These are phyloP conservation scores for Acanthochromis polyacanthus DNA, from an alignment of 2,113 vertebrate species.

Conservation along the genomic window DNA sequence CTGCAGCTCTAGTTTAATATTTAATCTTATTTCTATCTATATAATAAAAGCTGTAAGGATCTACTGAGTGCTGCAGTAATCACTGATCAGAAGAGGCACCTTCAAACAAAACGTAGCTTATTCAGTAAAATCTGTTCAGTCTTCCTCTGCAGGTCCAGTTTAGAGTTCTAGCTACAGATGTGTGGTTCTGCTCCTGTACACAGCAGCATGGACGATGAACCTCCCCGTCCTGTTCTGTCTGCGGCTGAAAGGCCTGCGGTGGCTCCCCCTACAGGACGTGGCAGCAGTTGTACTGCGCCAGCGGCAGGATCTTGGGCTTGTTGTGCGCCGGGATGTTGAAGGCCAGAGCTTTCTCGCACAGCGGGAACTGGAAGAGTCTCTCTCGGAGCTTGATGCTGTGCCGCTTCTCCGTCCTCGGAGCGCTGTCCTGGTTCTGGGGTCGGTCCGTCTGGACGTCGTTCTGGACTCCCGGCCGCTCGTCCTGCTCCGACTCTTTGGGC, in stretches of 20 bases:
- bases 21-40: conserved; percentile 14
- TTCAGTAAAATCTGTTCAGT: conserved; percentile 22
- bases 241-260: no score
- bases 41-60: conserved; percentile 23
- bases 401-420: conserved; percentile 80
- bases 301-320: conserved; percentile 89
- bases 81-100: conserved; percentile 55
- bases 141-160: background rate
- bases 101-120: conserved; percentile 64
- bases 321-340: conserved; percentile 86
- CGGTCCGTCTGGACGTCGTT: conserved; percentile 24
- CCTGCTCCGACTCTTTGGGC: background rate
- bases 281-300: conserved; percentile 94
- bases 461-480: conserved; percentile 6
- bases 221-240: no score
- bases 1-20: conserved; percentile 13
- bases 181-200: no score
- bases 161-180: no score
- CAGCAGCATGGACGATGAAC: no score
- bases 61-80: conserved; percentile 5
- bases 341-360: conserved; percentile 87
- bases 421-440: conserved; percentile 51
- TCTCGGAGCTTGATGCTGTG: conserved; percentile 86
- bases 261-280: conserved; percentile 79
- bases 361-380: conserved; percentile 85